Evolutionary conservation across 2,797 vertebrate species (phyloP).

Genomic region (Falco naumanni): DNA sequence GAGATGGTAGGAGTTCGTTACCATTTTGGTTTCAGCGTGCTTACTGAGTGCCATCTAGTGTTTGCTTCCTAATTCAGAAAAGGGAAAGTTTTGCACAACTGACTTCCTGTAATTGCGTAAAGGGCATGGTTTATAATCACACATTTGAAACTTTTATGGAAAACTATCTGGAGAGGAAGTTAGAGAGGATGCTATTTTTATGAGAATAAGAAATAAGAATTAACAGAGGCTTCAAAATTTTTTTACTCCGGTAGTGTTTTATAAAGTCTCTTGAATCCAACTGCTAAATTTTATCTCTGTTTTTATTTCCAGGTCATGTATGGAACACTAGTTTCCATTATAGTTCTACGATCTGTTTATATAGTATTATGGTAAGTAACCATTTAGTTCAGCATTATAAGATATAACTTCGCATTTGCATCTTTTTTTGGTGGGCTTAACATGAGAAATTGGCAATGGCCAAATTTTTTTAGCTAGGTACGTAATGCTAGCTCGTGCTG

Average conservation of each 20-base stretch:
- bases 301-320: slow-evolving; percentile 90
- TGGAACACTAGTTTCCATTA: slow-evolving; percentile 87
- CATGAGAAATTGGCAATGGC: background rate
- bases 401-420: background rate
- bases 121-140: background rate
- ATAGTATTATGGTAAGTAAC: slow-evolving; percentile 94
- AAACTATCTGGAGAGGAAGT: background rate
- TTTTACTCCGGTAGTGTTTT: background rate
- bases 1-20: background rate
- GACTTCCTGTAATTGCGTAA: background rate
- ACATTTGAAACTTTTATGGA: background rate
- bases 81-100: background rate
- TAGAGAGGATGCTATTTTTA: background rate
- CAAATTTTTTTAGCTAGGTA: background rate
- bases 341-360: slow-evolving; percentile 93
- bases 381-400: background rate
- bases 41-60: slow-evolving; percentile 45
- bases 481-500: background rate
- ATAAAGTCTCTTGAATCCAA: background rate
- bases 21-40: background rate
- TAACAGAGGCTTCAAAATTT: background rate
- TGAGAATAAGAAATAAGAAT: background rate
- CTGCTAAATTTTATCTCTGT: background rate
- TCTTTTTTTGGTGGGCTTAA: background rate
- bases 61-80: background rate